Percentiles rank a stretch among this genome's conserved stretches.
phyloP scores from a whole-genome alignment of 2,888 invertebrate species.

The Neoaliturus tenellus region DNA sequence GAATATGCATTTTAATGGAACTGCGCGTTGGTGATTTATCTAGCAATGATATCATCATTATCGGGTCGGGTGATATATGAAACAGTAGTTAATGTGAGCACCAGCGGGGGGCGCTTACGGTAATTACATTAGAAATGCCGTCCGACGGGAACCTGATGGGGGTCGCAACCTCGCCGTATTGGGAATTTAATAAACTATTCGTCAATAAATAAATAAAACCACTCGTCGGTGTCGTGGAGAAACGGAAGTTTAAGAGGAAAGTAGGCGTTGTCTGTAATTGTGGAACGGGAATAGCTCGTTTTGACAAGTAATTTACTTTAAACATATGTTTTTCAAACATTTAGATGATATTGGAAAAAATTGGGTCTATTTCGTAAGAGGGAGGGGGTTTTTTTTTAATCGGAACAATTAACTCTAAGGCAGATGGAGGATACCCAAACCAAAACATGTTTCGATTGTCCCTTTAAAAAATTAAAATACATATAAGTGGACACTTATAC shows the following conservation, averaged over 20 bases:
- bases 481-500: too few relatives aligned
- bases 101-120: constrained; percentile 38
- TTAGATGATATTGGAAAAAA: too few relatives aligned
- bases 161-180: constrained; percentile 11
- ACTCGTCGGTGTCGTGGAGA: background rate
- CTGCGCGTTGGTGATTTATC: constrained; percentile 34
- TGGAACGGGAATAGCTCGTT: too few relatives aligned
- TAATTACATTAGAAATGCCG: constrained; percentile 51
- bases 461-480: too few relatives aligned
- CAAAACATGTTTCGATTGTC: too few relatives aligned
- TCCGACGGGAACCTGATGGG: background rate
- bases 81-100: constrained; percentile 53
- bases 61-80: constrained; percentile 43
- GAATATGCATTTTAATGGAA: constrained; percentile 46
- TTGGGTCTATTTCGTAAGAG: too few relatives aligned
- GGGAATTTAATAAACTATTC: constrained; percentile 30
- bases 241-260: background rate
- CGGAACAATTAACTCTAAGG: too few relatives aligned
- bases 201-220: constrained; percentile 16
- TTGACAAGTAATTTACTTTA: too few relatives aligned
- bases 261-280: too few relatives aligned
- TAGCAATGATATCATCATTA: constrained; percentile 51
- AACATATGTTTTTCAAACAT: too few relatives aligned
- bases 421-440: too few relatives aligned
- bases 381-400: too few relatives aligned